Percentiles rank a stretch among this genome's conserved stretches.
Conservation (phyloP, 2,797 vertebrate genomes). For the Sebastes nivosus region DNA sequence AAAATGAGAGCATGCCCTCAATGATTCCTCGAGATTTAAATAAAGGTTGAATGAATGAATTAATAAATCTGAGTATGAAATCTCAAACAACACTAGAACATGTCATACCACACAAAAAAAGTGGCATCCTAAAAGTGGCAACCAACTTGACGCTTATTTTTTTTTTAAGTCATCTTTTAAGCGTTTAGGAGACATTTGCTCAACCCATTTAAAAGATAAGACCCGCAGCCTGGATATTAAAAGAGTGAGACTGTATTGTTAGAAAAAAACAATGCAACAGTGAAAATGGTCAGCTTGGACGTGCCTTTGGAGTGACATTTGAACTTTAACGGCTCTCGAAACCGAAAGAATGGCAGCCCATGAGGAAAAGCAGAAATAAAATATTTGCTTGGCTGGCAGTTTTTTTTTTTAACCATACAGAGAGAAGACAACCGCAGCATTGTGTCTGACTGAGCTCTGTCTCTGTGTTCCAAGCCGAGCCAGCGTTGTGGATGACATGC, state of each 20-base stretch:
- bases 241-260: background rate
- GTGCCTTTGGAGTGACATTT: slow-evolving; percentile 3
- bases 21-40: too few species aligned
- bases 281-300: background rate
- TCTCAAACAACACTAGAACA: background rate
- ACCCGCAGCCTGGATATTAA: background rate
- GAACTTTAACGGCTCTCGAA: slow-evolving; percentile 12
- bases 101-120: background rate
- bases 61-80: background rate
- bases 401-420: slow-evolving; percentile 48
- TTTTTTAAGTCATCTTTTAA: background rate
- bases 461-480: slow-evolving; percentile 21
- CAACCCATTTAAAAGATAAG: background rate
- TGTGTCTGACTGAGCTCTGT: slow-evolving; percentile 42
- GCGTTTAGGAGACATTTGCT: background rate
- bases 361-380: slow-evolving; percentile 62
- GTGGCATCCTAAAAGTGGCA: too few species aligned
- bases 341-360: slow-evolving; percentile 6
- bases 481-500: slow-evolving; percentile 39
- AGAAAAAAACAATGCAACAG: background rate
- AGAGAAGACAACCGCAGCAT: slow-evolving; percentile 56
- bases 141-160: background rate
- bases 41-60: too few species aligned
- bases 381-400: slow-evolving; percentile 64
- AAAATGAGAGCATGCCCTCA: too few species aligned